Evolutionary conservation across 1,140 invertebrate genomes (phyloP).

Genomic region (Cotesia glomerata): DNA sequence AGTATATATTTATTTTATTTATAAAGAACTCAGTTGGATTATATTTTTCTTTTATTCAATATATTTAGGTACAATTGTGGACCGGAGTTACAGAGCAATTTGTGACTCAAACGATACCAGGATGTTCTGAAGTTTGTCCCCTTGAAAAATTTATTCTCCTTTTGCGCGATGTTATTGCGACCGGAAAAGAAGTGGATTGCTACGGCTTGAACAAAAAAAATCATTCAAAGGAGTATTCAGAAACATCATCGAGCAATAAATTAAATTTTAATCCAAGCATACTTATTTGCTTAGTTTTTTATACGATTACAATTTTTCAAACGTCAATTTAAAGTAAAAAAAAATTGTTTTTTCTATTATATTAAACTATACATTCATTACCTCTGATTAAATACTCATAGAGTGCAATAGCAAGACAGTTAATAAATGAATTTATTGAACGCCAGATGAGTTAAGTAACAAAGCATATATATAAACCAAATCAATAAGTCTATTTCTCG

Average conservation of each 20-base stretch:
- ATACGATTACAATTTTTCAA: too few species aligned
- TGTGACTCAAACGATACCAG: constrained; percentile 45
- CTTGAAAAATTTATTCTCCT: constrained; percentile 49
- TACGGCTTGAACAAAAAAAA: constrained; percentile 1
- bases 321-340: too few species aligned
- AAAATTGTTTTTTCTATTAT: too few species aligned
- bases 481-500: constrained; percentile 27
- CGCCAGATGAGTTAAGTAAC: background rate
- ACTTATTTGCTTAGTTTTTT: too few species aligned
- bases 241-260: background rate
- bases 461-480: constrained; percentile 17
- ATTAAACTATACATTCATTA: too few species aligned
- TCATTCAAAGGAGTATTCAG: background rate
- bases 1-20: constrained; percentile 2
- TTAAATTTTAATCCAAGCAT: too few species aligned
- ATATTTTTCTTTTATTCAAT: background rate
- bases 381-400: too few species aligned
- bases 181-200: constrained; percentile 47
- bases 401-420: background rate
- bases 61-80: constrained; percentile 46
- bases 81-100: constrained; percentile 48
- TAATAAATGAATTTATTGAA: constrained; percentile 13
- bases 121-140: constrained; percentile 51
- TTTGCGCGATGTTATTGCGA: constrained; percentile 47
- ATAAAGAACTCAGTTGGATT: background rate